A percentile compares a stretch with the other conserved stretches of the same genome.
phyloP scores from a whole-genome alignment of 2,797 vertebrate genomes.

The Mormyrops attenuatus region DNA sequence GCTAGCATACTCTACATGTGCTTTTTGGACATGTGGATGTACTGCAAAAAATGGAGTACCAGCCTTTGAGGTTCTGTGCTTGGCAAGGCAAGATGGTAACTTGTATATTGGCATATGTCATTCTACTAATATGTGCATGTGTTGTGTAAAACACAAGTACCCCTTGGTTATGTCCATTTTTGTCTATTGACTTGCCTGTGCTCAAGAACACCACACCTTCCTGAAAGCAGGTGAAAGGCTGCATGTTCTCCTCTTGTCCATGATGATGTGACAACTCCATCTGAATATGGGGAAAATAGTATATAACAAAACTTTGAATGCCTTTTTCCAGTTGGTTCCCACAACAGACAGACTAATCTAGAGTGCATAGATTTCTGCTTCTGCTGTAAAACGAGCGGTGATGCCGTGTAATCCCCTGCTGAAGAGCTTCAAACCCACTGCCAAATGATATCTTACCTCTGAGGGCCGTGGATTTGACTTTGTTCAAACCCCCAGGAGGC shows the following conservation, averaged over 20 bases:
- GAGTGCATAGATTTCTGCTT: not conserved
- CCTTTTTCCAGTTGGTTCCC: not conserved
- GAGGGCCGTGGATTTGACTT: constrained; percentile 6
- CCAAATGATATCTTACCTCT: not conserved
- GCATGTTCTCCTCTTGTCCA: not conserved
- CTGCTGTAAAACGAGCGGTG: not conserved
- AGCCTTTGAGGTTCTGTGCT: not conserved
- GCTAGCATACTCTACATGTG: not conserved
- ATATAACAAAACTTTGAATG: not conserved
- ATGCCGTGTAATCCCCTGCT: not conserved
- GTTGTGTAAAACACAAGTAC: not conserved
- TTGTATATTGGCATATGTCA: not conserved
- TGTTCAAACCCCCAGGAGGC: not conserved
- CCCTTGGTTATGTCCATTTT: not conserved
- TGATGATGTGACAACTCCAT: not conserved
- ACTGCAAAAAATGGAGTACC: not conserved
- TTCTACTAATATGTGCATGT: not conserved
- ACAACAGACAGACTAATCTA: not conserved
- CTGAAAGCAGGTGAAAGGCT: not conserved
- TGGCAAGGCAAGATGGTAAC: not conserved
- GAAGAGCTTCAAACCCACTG: not conserved
- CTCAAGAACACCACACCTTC: not conserved
- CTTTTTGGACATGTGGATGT: not conserved
- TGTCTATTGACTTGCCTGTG: not conserved
- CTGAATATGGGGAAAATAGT: not conserved